phyloP scores from a whole-genome alignment of 37 sponge, comb jelly and placozoan genomes.

The Axinella damicornis region DNA sequence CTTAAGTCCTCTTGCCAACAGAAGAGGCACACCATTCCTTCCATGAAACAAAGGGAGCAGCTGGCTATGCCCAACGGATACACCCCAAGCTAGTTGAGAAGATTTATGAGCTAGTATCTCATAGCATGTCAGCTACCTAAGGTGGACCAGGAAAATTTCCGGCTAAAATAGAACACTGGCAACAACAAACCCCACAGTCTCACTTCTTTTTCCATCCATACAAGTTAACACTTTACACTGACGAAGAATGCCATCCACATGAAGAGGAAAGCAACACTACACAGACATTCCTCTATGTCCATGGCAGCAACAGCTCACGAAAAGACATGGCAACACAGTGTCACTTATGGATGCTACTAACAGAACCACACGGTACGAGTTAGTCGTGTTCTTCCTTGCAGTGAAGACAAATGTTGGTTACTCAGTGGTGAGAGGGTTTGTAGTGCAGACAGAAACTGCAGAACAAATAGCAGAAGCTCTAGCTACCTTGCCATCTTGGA shows the following conservation, averaged over 20 bases:
- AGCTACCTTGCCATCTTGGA: constrained; percentile 21
- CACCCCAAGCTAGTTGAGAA: constrained; percentile 27
- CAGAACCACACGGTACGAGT: constrained; percentile 48
- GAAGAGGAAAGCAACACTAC: neutral
- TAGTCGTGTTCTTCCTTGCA: constrained; percentile 42
- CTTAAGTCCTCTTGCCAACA: constrained; percentile 18
- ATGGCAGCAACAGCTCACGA: constrained; percentile 55
- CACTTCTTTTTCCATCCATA: constrained; percentile 10
- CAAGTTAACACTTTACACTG: neutral
- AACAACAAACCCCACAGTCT: neutral
- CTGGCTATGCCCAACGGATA: constrained; percentile 32
- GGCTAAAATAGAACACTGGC: constrained; percentile 30
- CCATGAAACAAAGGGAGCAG: constrained; percentile 5
- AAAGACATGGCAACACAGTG: constrained; percentile 37
- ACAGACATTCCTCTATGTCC: constrained; percentile 22
- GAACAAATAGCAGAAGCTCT: constrained; percentile 43
- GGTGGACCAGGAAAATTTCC: constrained; percentile 36
- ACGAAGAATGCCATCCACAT: neutral
- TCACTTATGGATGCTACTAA: constrained; percentile 56
- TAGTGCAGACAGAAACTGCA: constrained; percentile 25
- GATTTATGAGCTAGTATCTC: constrained; percentile 33
- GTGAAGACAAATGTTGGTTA: constrained; percentile 57
- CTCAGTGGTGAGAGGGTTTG: constrained; percentile 46
- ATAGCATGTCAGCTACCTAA: constrained; percentile 20
- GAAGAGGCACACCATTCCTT: constrained; percentile 19